Evolutionary conservation across 2,888 invertebrate species (phyloP), one percentile per base, ranked within the genome.

Genomic region (Strigamia transsilvanica): DNA sequence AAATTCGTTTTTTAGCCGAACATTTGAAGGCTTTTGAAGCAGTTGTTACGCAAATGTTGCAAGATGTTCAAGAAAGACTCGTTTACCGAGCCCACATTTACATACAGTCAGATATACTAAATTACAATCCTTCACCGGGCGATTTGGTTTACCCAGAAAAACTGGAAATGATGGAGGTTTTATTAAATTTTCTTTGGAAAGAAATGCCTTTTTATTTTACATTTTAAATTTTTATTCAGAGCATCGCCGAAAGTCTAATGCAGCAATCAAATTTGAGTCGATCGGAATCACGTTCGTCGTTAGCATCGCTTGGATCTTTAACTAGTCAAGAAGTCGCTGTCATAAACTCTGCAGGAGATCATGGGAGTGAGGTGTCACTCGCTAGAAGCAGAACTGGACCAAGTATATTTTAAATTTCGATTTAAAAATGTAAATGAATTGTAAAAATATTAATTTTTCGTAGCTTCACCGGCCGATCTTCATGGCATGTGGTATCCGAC

Each of bases 401-500:
- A 21, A 77, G 77, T 77, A 77, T 21, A 32, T 18, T 21, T 21
- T 61, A 21, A 77, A 56, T 79, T 38, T 15, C 10, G 32, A 82
- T 79, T 27, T 79, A 41, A 12, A 79, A 80, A 80, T 41, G n/a
- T 79, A 7, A 79, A 32, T 79, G 13, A 79, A 32, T 79, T 21
- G 7, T 13, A 21, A 81, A 34, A 23, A 4, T 3, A 6, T n/a
- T 4, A 51, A 51, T n/a, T 51, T 1, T 66, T 87, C 84, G 85
- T 88, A 87, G 93, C 93, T 87, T 95, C 96, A 0, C 96, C 97
- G 0, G 97, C 98, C 0, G 99, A 99, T 90, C 90, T 99, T 42
- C 99, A 99, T 89, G 99, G 99, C 34, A 97, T 99, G 97, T 99
- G 99, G 99, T 99, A 99, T 89, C 99, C 99, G 0, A 98, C 97